phyloP scores from a whole-genome alignment of 2,797 vertebrate species.

The Valencia hispanica region DNA sequence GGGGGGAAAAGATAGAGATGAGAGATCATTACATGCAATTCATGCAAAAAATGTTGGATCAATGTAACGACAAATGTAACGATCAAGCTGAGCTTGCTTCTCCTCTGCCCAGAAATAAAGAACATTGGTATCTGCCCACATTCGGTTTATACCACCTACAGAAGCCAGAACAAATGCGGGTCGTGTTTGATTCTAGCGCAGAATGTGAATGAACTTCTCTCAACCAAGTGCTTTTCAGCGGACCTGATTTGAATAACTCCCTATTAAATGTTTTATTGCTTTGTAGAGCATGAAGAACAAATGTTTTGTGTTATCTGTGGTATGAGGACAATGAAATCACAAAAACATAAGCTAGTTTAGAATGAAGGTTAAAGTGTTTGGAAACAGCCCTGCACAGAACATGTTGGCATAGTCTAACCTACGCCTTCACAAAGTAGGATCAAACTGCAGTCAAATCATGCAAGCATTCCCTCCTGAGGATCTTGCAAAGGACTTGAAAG shows the following conservation, averaged over 20 bases:
- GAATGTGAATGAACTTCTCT: background rate
- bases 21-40: background rate
- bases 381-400: no score
- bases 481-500: no score
- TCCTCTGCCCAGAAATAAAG: background rate
- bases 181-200: no score
- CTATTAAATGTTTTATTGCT: no score
- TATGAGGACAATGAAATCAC: conserved; percentile 3
- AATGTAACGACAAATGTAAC: no score
- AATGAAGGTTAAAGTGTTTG: background rate
- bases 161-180: conserved; percentile 6
- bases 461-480: no score
- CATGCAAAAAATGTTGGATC: background rate
- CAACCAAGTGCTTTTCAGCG: background rate
- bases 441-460: no score
- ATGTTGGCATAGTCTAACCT: no score
- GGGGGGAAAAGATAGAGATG: background rate
- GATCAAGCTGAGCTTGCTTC: background rate
- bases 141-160: conserved; percentile 11
- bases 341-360: background rate
- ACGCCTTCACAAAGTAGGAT: no score
- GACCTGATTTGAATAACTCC: background rate
- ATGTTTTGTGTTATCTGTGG: no score
- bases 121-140: conserved; percentile 3
- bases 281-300: background rate